phyloP scores from a whole-genome alignment of 2,797 vertebrate species.

The Trematomus bernacchii region DNA sequence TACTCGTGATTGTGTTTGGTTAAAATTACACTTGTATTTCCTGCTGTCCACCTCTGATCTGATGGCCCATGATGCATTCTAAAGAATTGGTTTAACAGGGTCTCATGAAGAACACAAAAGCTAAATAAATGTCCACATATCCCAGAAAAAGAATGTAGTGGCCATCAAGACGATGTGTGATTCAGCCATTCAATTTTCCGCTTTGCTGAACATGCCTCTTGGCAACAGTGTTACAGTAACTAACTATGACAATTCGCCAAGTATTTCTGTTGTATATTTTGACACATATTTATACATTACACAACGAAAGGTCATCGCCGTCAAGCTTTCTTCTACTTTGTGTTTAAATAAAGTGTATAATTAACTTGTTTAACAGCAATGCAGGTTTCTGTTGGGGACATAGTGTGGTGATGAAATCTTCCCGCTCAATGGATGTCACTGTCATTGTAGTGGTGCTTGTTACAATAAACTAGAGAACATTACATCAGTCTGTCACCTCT shows the following conservation, averaged over 20 bases:
- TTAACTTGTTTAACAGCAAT: constrained; percentile 22
- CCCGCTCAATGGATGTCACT: constrained; percentile 13
- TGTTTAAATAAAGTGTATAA: constrained; percentile 31
- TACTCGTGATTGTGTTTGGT: too few species aligned
- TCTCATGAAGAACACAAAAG: constrained; percentile 19
- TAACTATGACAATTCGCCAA: constrained; percentile 53
- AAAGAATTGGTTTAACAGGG: too few species aligned
- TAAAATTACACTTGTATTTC: too few species aligned
- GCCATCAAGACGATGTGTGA: constrained; percentile 59
- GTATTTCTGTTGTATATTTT: constrained; percentile 51
- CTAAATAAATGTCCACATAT: constrained; percentile 16
- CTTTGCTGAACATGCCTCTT: constrained; percentile 56
- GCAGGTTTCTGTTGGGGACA: not conserved
- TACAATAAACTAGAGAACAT: constrained; percentile 32
- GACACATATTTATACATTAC: constrained; percentile 53
- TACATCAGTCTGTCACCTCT: constrained; percentile 49
- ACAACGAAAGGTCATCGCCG: constrained; percentile 54
- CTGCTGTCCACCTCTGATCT: too few species aligned
- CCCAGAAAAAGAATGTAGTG: constrained; percentile 34
- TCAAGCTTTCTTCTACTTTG: constrained; percentile 31
- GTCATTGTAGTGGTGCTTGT: constrained; percentile 12
- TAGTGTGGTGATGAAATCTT: constrained; percentile 41
- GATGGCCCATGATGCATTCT: too few species aligned
- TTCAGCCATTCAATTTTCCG: constrained; percentile 64
- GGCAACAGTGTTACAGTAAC: constrained; percentile 56